Evolutionary conservation across 2,797 vertebrate genomes (phyloP), one percentile per base, ranked within the genome.

Genomic region (Aplochiton taeniatus): DNA sequence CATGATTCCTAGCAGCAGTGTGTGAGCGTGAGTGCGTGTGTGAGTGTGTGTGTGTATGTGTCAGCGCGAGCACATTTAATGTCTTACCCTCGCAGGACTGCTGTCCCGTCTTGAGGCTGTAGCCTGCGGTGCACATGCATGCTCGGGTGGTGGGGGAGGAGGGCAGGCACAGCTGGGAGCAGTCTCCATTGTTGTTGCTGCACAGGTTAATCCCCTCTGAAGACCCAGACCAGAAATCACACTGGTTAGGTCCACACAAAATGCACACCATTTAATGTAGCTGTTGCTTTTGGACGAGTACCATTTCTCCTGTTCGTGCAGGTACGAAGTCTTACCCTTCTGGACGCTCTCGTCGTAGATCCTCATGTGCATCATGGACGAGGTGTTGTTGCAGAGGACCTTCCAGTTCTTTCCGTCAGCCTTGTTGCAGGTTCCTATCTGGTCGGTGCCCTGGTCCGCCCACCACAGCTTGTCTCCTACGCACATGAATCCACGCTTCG

Each of bases 61-160:
- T 1, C 44, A 62, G n/a, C 4, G 45, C 54, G 9, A 17, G 6
- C 6, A 17, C 19, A 58, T 17, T 4, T 44, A 0, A 43, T 16
- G 20, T 53, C 75, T 63, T 71, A 96, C 97, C 97, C 80, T 98
- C 95, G 0, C 97, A 98, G 67, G 96, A 96, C 87, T 96, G 95
- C 82, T 98, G 95, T 19, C 94, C 97, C 0, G 89, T 96, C 85
- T 91, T 95, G 17, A 99, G 93, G 89, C 96, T 98, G 81, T 98
- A 99, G 31, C 97, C 97, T 0, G 97, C 97, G 0, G 97, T 98
- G 77, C 97, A 99, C 96, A 97, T 97, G 81, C 97, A 99, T 77
- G 97, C 90, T 31, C 95, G 91, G 47, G 92, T 93, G 4, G 83
- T 93, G 54, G 86, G 89, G 0, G 96, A 98, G 0, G 95, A 98